Evolutionary conservation across 1,140 invertebrate genomes (phyloP), one percentile per base, ranked within the genome.

Genomic region (Panagrolaimus sp.): DNA sequence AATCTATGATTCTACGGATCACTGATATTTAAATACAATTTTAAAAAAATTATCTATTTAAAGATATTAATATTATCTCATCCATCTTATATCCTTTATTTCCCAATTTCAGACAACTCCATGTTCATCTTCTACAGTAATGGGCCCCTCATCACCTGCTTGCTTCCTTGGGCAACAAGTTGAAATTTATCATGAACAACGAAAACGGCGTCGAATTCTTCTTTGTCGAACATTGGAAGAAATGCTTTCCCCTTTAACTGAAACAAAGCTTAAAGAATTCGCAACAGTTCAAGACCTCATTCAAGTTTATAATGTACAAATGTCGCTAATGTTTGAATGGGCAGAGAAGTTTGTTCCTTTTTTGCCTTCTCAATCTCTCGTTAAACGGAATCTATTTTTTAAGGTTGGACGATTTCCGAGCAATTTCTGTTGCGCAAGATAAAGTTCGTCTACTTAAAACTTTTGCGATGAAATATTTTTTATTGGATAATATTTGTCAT

Each of bases 401-500:
- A 38, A 38, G 32, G 32, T 65, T 74, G 55, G 73, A 74, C 10
- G 74, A 75, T 46, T 75, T 75, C 43, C 45, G 65, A 17, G 12
- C 14, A 28, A 63, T 75, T n/a, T 26, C 55, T n/a, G 43, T 71
- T 38, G 63, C 75, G 15, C 70, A 65, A 43, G 75, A 76, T 43
- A 76, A 76, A 24, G 71, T 73, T 14, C 17, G 17, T 15, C 74
- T 80, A 32, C 68, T 80, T 12, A 68, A 78, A 55, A 64, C 69
- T 9, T 80, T 80, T 55, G 66, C 77, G 4, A 63, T 79, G 21
- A 69, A 72, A 28, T 80, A 76, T 52, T 71, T 80, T 17, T 47
- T 80, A 14, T 63, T 80, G 1, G 78, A 82, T 62, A 81, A 79
- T 68, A 43, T 80, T 38, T 80, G 81, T 52, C 75, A 80, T 63